Conservation (phyloP, 2,888 invertebrate species). For the Rhodophaea formosa region DNA sequence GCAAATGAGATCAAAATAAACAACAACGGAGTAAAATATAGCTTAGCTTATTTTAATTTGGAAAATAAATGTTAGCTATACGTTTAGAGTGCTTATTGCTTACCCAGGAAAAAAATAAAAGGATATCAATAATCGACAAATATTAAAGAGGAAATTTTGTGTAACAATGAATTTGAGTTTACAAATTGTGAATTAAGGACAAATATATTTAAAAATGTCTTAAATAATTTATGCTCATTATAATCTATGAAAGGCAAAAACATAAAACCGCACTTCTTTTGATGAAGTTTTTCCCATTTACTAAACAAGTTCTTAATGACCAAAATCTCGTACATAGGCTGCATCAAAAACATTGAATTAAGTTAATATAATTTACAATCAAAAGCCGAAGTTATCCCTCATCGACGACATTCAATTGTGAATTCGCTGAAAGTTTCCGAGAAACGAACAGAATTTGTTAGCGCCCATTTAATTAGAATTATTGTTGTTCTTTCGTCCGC, state of each 20-base stretch:
- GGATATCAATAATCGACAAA: too few species aligned
- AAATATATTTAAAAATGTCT: too few species aligned
- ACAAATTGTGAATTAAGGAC: too few species aligned
- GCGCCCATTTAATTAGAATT: conserved; percentile 53
- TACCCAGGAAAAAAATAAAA: too few species aligned
- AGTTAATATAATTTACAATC: conserved; percentile 6
- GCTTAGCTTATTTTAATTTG: too few species aligned
- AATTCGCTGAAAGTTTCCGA: conserved; percentile 21
- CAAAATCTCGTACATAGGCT: not conserved
- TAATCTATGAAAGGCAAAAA: not conserved
- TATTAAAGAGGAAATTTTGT: too few species aligned
- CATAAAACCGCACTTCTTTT: conserved; percentile 3
- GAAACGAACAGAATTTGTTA: conserved; percentile 27
- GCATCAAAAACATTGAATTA: not conserved
- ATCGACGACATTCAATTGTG: conserved; percentile 25
- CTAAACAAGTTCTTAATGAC: not conserved
- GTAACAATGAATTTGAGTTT: too few species aligned
- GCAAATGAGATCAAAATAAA: too few species aligned
- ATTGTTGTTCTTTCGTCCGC: conserved; percentile 50
- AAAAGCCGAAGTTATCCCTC: conserved; percentile 27
- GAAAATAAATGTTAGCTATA: too few species aligned
- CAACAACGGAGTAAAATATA: too few species aligned
- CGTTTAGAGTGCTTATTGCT: too few species aligned
- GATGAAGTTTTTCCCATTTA: not conserved
- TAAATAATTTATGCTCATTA: not conserved